Base-by-base conservation (phyloP, 1,140 invertebrate species). In the Mylabris phalerata region DNA sequence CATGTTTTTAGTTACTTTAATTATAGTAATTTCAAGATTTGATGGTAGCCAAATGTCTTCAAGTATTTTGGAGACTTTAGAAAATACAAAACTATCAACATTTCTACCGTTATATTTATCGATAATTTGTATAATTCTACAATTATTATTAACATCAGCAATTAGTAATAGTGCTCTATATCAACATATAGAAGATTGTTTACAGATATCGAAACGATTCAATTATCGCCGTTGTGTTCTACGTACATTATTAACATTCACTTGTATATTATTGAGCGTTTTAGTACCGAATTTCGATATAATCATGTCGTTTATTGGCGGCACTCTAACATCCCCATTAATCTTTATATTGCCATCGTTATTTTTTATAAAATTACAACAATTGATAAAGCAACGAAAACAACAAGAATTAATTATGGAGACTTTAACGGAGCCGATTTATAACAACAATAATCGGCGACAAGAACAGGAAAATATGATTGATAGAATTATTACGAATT, bases 231-330 rank as follows among this genome's bases (percentile, higher is more conserved):
- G 94, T 5, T 87, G 88, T 51, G 71, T 87, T 0, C 71, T 91
- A 13, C 78, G 93, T 40, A 87, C 89, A 1, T 69, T 77, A 0
- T 74, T 95, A 2, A 79, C 93, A 9, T 77, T 82, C 0, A 58
- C 87, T 1, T 85, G 86, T 0, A 82, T 95, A 4, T 82, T 91
- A 13, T 75, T 94, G 4, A 92, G 85, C 0, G 88, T 92, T 75
- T 82, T 86, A 3, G 82, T 96, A 1, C 92, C 93, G 0, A 79
- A 86, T 61, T 95, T 95, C 70, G 92, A 93, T 60, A 78, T 92
- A n/a, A 85, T 96, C 2, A 88, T 96, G 83, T 83, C 91, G 26
- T 75, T 96, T 3, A 84, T 95, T 3, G 88, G 88, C 4, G 92
- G 92, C 10, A 87, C 88, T 0, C 81, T 94, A 0, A 92, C 89